Base-by-base conservation (phyloP, 1,140 invertebrate genomes). In the Planococcus citri region DNA sequence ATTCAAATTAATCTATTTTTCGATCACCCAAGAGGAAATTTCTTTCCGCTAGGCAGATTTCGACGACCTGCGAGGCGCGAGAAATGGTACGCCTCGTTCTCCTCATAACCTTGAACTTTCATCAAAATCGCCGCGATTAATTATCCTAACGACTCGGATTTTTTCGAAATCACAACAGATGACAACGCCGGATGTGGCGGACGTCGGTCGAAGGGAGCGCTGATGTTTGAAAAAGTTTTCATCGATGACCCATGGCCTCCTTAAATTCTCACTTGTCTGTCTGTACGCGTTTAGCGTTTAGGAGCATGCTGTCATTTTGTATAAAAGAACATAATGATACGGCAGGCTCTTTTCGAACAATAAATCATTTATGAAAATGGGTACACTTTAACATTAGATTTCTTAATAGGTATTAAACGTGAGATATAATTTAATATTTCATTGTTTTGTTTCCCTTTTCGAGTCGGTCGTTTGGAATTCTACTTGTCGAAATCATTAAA, bases 391-490 rank as follows among this genome's bases (percentile, higher is more conserved):
- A 51, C 41, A 51, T 51, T 51, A 51, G 41, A 51, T 51, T 51
- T 51, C 41, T 51, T 51, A 51, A 51, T 51, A 20, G 41, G 41
- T 51, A 51, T 51, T 51, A 51, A 51, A 51, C 41, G 41, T 51
- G 41, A 51, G 41, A 51, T 51, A 51, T 51, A 51, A 51, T 51
- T 51, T 51, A 51, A 51, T 51, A 51, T 51, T 51, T 51, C 41
- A 51, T 51, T 51, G 41, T 51, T 51, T 17, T 51, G 10, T 51
- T 51, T 51, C n/a, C 41, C 29, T 33, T 33, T 33, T 12, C 29
- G 29, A 33, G 29, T 33, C 29, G 29, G 41, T 17, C 41, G 10
- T 51, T 51, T 51, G n/a, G n/a, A 51, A 51, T 51, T 51, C 6
- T 51, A 51, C 41, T 51, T 20, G 41, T 51, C 41, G 41, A 33